Percentiles rank a stretch among this genome's conserved stretches.
These are phyloP conservation scores for Neotragus pygmaeus DNA, from an alignment of 2,113 vertebrate species.

Conservation along the genomic window DNA sequence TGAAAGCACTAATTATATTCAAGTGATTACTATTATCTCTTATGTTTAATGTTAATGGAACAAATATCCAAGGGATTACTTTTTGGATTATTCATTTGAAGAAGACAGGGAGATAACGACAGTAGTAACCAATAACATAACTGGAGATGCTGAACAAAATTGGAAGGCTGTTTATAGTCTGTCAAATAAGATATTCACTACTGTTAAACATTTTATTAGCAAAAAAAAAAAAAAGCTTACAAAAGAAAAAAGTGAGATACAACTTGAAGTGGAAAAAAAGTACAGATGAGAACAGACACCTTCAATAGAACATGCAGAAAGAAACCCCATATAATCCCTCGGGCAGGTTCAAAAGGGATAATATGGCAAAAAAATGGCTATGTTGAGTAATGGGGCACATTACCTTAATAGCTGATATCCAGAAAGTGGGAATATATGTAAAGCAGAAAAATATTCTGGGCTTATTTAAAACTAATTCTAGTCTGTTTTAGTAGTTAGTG, in stretches of 20 bases:
- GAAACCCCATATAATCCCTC: constrained; percentile 20
- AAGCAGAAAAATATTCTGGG: constrained; percentile 32
- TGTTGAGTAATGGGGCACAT: background rate
- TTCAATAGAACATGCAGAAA: background rate
- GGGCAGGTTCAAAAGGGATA: background rate
- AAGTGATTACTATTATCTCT: background rate
- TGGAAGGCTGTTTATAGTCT: constrained; percentile 57
- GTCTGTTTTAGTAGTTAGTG: constrained; percentile 66
- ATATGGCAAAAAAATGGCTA: constrained; percentile 1
- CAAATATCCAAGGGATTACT: background rate
- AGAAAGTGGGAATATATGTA: background rate
- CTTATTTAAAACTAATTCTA: constrained; percentile 71
- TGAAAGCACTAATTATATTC: background rate
- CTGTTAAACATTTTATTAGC: constrained; percentile 12
- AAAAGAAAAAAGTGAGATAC: background rate
- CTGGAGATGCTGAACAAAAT: constrained; percentile 32
- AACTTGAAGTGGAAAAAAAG: constrained; percentile 38
- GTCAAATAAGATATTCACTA: constrained; percentile 67
- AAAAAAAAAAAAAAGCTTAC: background rate
- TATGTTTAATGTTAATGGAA: background rate
- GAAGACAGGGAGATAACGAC: constrained; percentile 10
- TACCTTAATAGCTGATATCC: background rate
- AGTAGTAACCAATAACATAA: constrained; percentile 40
- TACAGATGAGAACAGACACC: constrained; percentile 49
- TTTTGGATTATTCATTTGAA: constrained; percentile 25